A percentile compares a stretch with the other conserved stretches of the same genome.
Evolutionary conservation across 2,797 vertebrate genomes (phyloP).

Genomic region (Paedocypris micromegethes): DNA sequence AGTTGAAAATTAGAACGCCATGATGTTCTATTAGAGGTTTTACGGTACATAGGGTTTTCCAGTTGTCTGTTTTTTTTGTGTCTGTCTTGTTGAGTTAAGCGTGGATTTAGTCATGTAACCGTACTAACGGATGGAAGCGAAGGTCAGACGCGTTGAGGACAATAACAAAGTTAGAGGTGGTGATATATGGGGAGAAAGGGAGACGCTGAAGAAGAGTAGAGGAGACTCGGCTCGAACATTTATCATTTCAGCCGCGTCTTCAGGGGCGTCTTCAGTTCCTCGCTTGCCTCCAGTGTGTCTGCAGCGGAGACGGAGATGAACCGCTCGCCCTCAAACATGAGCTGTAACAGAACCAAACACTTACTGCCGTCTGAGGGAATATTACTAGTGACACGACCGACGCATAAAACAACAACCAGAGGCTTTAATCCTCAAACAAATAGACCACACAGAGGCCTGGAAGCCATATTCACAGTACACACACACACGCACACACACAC

Average conservation of each 20-base stretch:
- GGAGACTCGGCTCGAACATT: neutral
- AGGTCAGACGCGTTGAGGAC: slow-evolving; percentile 39
- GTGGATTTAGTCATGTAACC: slow-evolving; percentile 57
- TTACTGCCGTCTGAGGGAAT: neutral
- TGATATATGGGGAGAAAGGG: slow-evolving; percentile 47
- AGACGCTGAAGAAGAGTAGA: slow-evolving; percentile 15
- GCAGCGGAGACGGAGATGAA: neutral
- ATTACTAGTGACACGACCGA: too few species aligned
- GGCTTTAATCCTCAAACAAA: too few species aligned
- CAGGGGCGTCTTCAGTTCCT: slow-evolving; percentile 41
- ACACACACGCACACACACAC: too few species aligned
- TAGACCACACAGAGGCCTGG: too few species aligned
- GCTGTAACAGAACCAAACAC: neutral
- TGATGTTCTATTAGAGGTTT: slow-evolving; percentile 31
- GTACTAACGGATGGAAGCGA: slow-evolving; percentile 62
- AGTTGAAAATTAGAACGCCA: too few species aligned
- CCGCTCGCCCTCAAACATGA: slow-evolving; percentile 41
- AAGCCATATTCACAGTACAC: too few species aligned
- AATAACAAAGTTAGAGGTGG: slow-evolving; percentile 12
- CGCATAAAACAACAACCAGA: too few species aligned
- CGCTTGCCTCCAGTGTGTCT: slow-evolving; percentile 58
- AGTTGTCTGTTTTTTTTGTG: slow-evolving; percentile 53
- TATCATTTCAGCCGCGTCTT: slow-evolving; percentile 30
- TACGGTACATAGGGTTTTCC: slow-evolving; percentile 65
- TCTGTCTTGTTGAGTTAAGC: slow-evolving; percentile 63